Percentiles rank a stretch among this genome's conserved stretches.
These are phyloP conservation scores for Tenebrosternarchus preto DNA, from an alignment of 2,113 vertebrate genomes.

Conservation along the genomic window DNA sequence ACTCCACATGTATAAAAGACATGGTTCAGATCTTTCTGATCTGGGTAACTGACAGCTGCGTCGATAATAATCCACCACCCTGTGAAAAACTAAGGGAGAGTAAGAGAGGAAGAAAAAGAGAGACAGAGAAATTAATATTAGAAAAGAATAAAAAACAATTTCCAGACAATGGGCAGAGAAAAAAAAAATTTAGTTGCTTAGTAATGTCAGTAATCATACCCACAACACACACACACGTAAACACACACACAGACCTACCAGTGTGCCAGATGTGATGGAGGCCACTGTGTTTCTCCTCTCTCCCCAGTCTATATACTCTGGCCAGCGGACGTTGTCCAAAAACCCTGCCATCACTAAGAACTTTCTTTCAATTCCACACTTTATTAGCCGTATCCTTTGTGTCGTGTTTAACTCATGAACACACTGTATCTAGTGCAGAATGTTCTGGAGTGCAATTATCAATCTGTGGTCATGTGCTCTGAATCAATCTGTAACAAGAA, in stretches of 20 bases:
- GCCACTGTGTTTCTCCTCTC: constrained; percentile 85
- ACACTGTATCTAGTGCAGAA: neutral
- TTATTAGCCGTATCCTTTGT: neutral
- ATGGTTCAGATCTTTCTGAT: constrained; percentile 82
- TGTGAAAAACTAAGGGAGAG: constrained; percentile 82
- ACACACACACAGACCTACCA: constrained; percentile 75
- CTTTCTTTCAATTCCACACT: neutral
- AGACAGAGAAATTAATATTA: too few relatives aligned
- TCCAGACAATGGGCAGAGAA: too few relatives aligned
- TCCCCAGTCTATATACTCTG: constrained; percentile 88
- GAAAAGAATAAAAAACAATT: too few relatives aligned
- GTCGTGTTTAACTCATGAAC: neutral
- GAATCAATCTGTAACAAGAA: neutral
- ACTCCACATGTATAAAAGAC: constrained; percentile 92
- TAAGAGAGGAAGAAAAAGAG: constrained; percentile 24
- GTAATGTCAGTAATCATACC: neutral
- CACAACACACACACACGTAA: neutral
- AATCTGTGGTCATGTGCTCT: neutral
- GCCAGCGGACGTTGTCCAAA: constrained; percentile 90
- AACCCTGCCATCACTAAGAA: constrained; percentile 84
- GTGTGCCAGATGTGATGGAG: constrained; percentile 80
- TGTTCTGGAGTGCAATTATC: neutral
- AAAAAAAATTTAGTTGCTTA: too few relatives aligned
- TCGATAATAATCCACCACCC: constrained; percentile 97
- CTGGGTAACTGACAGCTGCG: constrained; percentile 81